Evolutionary conservation across 2,797 vertebrate species (phyloP).

Genomic region (Gallinago solitaria): DNA sequence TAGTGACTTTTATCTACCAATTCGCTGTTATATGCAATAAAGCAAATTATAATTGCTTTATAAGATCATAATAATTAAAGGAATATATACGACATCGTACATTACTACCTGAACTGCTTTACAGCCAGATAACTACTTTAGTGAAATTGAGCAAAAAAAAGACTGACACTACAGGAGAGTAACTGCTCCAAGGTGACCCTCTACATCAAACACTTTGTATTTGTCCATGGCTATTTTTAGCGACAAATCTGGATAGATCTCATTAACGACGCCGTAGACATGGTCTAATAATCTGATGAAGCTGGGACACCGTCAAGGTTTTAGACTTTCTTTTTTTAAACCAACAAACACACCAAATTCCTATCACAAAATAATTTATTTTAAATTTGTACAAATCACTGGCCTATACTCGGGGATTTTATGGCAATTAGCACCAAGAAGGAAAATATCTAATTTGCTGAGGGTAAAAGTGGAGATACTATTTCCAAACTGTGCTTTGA

Average conservation of each 20-base stretch:
- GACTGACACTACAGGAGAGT: conserved; percentile 28
- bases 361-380: background rate
- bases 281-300: conserved; percentile 52
- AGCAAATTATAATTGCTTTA: conserved; percentile 71
- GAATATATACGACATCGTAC: conserved; percentile 64
- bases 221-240: conserved; percentile 56
- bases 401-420: background rate
- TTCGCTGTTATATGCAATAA: conserved; percentile 68
- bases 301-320: conserved; percentile 22
- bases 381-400: background rate
- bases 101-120: conserved; percentile 65
- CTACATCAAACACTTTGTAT: background rate
- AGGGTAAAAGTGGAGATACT: background rate
- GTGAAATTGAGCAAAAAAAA: conserved; percentile 52
- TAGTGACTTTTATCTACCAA: conserved; percentile 64
- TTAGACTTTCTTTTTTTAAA: background rate
- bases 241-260: conserved; percentile 55
- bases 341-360: background rate
- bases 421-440: background rate
- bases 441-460: background rate
- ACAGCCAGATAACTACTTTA: conserved; percentile 40
- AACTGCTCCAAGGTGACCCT: conserved; percentile 52
- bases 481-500: background rate
- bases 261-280: background rate
- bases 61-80: conserved; percentile 70